Percentiles rank a stretch among this genome's conserved stretches.
phyloP scores from a whole-genome alignment of 1,140 invertebrate genomes.

The Bombus confusus region DNA sequence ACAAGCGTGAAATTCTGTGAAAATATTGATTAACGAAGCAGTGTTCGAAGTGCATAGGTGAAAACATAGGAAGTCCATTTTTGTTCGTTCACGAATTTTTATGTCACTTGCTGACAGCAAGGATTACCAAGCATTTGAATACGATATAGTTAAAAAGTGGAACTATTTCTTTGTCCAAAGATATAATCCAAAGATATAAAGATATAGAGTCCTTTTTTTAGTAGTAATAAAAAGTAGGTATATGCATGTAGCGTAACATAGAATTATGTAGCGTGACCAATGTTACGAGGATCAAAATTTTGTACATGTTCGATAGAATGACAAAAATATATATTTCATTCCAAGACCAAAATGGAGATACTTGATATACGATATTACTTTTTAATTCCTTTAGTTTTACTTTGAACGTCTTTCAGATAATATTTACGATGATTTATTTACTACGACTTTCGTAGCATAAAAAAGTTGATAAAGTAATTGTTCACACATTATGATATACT shows the following conservation, averaged over 20 bases:
- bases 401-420: background rate
- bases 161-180: too few species aligned
- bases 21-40: background rate
- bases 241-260: too few species aligned
- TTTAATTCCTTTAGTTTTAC: background rate
- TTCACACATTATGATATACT: constrained; percentile 33
- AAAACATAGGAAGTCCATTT: background rate
- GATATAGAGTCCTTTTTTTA: too few species aligned
- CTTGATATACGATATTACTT: background rate
- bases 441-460: background rate
- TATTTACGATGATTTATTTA: background rate
- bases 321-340: background rate
- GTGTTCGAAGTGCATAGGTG: rapidly evolving
- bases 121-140: too few species aligned
- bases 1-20: too few species aligned
- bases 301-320: background rate
- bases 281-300: background rate
- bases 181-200: too few species aligned
- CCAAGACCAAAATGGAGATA: background rate
- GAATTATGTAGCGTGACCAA: background rate
- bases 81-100: background rate
- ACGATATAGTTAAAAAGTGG: too few species aligned
- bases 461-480: background rate
- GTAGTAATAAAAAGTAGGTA: too few species aligned
- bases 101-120: background rate